Percentiles rank a stretch among this genome's conserved stretches.
phyloP scores from a whole-genome alignment of 2,888 invertebrate genomes.

The Drosophila atripex region DNA sequence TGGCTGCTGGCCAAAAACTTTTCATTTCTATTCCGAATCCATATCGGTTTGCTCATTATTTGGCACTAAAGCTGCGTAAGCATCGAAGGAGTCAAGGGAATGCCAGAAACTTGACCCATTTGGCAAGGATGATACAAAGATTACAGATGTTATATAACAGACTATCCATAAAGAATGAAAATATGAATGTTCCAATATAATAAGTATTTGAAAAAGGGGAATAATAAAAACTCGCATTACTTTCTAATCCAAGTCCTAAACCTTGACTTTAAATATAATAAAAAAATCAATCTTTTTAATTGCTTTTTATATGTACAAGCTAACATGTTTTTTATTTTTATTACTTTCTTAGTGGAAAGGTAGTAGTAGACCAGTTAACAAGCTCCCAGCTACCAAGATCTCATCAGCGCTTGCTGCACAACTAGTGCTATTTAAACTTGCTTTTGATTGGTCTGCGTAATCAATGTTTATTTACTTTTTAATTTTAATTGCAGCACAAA shows the following conservation, averaged over 20 bases:
- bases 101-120: conserved; percentile 70
- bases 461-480: conserved; percentile 35
- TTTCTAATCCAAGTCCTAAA: not conserved
- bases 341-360: not conserved
- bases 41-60: conserved; percentile 27
- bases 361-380: conserved; percentile 4
- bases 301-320: conserved; percentile 5
- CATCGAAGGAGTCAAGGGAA: conserved; percentile 53
- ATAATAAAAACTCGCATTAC: not conserved
- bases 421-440: conserved; percentile 25
- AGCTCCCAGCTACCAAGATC: conserved; percentile 10
- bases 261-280: not conserved
- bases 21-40: conserved; percentile 45
- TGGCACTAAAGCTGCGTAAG: conserved; percentile 34
- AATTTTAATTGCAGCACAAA: conserved; percentile 32
- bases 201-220: not conserved
- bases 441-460: conserved; percentile 25
- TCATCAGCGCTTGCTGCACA: conserved; percentile 11
- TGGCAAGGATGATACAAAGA: conserved; percentile 49
- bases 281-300: conserved; percentile 5
- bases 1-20: conserved; percentile 30
- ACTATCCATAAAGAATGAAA: not conserved
- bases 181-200: not conserved
- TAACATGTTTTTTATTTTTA: conserved; percentile 2
- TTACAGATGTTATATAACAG: conserved; percentile 38